A percentile compares a stretch with the other conserved stretches of the same genome.
Conservation (phyloP, 2,113 vertebrate species). For the Garra rufa region DNA sequence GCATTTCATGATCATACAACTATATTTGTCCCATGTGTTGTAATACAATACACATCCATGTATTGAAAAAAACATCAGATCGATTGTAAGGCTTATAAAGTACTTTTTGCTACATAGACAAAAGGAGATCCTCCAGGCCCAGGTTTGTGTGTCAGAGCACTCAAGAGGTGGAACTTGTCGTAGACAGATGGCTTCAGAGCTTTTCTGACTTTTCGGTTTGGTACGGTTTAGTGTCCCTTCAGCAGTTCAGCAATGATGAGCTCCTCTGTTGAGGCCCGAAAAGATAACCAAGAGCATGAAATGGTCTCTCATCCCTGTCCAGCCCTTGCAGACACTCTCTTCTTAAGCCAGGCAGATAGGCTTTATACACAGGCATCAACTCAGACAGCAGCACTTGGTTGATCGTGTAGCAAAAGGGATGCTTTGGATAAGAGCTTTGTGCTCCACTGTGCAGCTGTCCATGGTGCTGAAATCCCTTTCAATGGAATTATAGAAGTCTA, state of each 20-base stretch:
- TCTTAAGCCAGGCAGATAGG: conserved; percentile 44
- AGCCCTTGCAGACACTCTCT: conserved; percentile 21
- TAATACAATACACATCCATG: background rate
- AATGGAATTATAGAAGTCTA: background rate
- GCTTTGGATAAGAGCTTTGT: conserved; percentile 33
- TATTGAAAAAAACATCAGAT: background rate
- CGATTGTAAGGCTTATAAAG: background rate
- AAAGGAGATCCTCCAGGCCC: background rate
- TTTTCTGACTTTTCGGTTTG: conserved; percentile 4
- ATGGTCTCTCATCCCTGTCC: conserved; percentile 49
- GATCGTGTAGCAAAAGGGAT: conserved; percentile 10
- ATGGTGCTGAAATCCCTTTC: conserved; percentile 39
- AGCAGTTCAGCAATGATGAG: conserved; percentile 31
- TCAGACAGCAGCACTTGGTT: conserved; percentile 29
- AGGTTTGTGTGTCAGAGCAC: conserved; percentile 20
- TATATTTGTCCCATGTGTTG: background rate
- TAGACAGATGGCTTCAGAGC: conserved; percentile 23
- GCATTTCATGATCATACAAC: background rate
- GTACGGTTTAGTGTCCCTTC: conserved; percentile 39
- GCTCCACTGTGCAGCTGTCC: conserved; percentile 18
- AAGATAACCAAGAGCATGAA: conserved; percentile 35
- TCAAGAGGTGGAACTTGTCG: background rate
- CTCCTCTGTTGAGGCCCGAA: background rate
- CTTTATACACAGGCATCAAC: conserved; percentile 12
- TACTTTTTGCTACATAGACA: background rate